phyloP scores from a whole-genome alignment of 2,888 invertebrate genomes.

The Tenthredo mesomela region DNA sequence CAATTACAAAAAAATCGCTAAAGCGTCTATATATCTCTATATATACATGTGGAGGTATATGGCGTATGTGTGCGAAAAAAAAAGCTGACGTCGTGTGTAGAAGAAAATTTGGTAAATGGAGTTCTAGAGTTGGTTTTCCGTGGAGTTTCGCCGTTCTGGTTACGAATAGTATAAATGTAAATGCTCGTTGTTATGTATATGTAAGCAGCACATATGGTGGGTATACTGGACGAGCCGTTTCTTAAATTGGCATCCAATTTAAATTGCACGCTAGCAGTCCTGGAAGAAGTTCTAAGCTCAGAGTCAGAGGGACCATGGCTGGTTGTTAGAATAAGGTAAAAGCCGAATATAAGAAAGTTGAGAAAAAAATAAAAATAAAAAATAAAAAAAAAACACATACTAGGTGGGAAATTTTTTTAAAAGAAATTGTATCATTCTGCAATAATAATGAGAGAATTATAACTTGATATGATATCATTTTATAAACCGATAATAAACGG shows the following conservation, averaged over 20 bases:
- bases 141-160: neutral
- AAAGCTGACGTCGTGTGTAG: neutral
- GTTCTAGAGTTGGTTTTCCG: neutral
- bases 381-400: neutral
- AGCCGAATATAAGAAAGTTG: neutral
- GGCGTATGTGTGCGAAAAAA: neutral
- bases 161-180: neutral
- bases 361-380: neutral
- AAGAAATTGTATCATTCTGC: neutral
- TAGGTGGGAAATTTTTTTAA: neutral
- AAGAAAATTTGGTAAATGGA: neutral
- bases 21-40: neutral
- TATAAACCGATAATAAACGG: neutral
- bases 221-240: constrained; percentile 37
- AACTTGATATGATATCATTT: neutral
- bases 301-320: neutral
- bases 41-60: too few species aligned
- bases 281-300: constrained; percentile 19
- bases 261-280: constrained; percentile 49
- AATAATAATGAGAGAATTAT: neutral
- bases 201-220: constrained; percentile 32
- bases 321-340: neutral
- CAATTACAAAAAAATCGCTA: neutral
- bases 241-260: constrained; percentile 53
- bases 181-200: constrained; percentile 39